Percentiles rank a stretch among this genome's conserved stretches.
phyloP scores from a whole-genome alignment of 1,140 invertebrate species.

The Bilobella aurantiaca region DNA sequence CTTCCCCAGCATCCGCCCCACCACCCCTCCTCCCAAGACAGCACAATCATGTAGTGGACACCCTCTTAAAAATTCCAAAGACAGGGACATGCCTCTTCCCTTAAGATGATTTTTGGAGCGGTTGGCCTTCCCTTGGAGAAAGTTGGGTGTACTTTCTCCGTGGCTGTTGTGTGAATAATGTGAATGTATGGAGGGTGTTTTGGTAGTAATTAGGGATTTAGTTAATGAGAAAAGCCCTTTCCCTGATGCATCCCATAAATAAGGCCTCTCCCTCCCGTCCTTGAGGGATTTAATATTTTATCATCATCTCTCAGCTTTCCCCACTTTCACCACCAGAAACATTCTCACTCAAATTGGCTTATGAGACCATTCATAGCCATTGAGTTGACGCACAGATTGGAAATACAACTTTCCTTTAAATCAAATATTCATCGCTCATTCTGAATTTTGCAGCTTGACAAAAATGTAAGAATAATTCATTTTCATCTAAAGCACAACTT shows the following conservation, averaged over 20 bases:
- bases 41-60: no score
- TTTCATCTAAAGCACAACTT: no score
- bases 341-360: no score
- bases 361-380: no score
- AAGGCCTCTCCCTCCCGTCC: not conserved
- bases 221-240: constrained; percentile 6
- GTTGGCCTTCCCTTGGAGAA: no score
- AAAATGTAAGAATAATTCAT: no score
- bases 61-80: not conserved
- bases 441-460: no score
- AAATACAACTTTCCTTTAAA: no score
- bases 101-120: not conserved
- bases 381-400: no score
- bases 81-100: not conserved
- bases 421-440: no score
- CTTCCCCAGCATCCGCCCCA: not conserved
- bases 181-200: not conserved
- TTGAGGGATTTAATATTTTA: constrained; percentile 6
- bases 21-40: not conserved
- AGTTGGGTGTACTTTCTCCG: no score
- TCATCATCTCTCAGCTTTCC: not conserved
- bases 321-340: no score
- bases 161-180: not conserved
- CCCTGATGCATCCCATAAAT: constrained; percentile 8
- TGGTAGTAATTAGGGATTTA: constrained; percentile 2